Evolutionary conservation across 2,113 vertebrate genomes (phyloP).

Genomic region (Xenopus borealis): DNA sequence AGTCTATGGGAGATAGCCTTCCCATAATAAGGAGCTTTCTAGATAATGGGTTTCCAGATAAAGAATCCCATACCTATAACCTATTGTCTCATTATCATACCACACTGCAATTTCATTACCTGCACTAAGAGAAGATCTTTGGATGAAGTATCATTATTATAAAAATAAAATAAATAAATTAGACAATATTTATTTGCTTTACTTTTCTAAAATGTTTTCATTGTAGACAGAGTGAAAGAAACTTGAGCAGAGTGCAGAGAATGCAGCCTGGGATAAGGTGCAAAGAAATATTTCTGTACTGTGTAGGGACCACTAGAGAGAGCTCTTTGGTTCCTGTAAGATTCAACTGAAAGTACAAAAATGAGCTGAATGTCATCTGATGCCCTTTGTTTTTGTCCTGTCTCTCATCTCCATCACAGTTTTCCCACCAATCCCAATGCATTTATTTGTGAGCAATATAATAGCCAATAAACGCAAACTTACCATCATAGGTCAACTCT

Average conservation of each 20-base stretch:
- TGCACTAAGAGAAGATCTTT: too few relatives aligned
- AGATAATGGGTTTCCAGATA: too few relatives aligned
- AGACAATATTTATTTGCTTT: too few relatives aligned
- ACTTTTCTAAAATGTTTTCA: too few relatives aligned
- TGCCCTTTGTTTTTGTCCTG: slow-evolving; percentile 49
- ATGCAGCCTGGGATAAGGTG: background rate
- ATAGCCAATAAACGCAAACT: slow-evolving; percentile 54
- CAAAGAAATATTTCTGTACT: slow-evolving; percentile 3
- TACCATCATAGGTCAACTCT: slow-evolving; percentile 78
- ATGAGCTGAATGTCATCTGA: slow-evolving; percentile 40
- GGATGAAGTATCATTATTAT: too few relatives aligned
- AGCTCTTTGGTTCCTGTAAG: slow-evolving; percentile 73
- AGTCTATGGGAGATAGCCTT: too few relatives aligned
- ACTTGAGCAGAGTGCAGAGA: background rate
- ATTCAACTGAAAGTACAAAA: slow-evolving; percentile 52
- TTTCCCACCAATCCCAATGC: slow-evolving; percentile 14
- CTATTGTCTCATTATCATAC: too few relatives aligned
- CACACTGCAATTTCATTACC: too few relatives aligned
- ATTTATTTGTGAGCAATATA: slow-evolving; percentile 29
- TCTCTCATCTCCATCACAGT: slow-evolving; percentile 23
- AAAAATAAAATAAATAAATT: too few relatives aligned
- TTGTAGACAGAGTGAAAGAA: too few relatives aligned
- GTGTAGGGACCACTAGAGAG: slow-evolving; percentile 70
- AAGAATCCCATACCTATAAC: too few relatives aligned
- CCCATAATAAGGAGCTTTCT: too few relatives aligned